Conservation (phyloP, 2,797 vertebrate species). For the Poeciliopsis infans region DNA sequence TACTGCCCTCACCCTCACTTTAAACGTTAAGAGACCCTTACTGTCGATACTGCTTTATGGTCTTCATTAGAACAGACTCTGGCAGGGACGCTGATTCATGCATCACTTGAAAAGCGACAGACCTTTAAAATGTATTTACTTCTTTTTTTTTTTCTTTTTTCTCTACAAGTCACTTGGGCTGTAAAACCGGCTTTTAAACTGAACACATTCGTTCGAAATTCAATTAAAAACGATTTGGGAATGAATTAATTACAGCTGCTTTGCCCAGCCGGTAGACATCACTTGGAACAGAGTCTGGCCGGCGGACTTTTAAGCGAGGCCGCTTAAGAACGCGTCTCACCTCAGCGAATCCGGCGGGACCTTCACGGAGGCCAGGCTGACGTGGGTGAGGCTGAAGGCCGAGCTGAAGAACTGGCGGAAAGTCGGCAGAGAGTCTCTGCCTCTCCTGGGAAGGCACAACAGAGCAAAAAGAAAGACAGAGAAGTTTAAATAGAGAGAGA, state of each 20-base stretch:
- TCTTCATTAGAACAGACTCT: slow-evolving; percentile 1
- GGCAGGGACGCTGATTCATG: background rate
- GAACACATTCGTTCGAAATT: background rate
- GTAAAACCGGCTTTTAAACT: slow-evolving; percentile 14
- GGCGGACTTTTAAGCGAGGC: background rate
- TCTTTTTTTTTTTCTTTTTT: background rate
- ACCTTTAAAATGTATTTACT: background rate
- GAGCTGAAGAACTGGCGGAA: slow-evolving; percentile 91
- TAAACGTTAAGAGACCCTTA: background rate
- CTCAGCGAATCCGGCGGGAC: slow-evolving; percentile 87
- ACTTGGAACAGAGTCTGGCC: slow-evolving; percentile 8
- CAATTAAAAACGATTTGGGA: slow-evolving; percentile 11
- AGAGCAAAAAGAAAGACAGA: background rate
- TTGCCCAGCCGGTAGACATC: background rate
- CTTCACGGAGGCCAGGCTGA: slow-evolving; percentile 84
- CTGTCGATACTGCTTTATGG: background rate
- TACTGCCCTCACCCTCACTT: background rate
- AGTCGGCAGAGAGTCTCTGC: slow-evolving; percentile 82
- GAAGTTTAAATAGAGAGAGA: slow-evolving; percentile 5
- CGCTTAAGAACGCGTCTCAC: slow-evolving; percentile 67
- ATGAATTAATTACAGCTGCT: background rate
- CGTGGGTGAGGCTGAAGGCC: slow-evolving; percentile 84
- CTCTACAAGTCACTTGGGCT: slow-evolving; percentile 14
- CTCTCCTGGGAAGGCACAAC: slow-evolving; percentile 75
- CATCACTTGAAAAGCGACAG: slow-evolving; percentile 1